A percentile compares a stretch with the other conserved stretches of the same genome.
Conservation (phyloP, 2,113 vertebrate species). For the Rhipidura dahli region DNA sequence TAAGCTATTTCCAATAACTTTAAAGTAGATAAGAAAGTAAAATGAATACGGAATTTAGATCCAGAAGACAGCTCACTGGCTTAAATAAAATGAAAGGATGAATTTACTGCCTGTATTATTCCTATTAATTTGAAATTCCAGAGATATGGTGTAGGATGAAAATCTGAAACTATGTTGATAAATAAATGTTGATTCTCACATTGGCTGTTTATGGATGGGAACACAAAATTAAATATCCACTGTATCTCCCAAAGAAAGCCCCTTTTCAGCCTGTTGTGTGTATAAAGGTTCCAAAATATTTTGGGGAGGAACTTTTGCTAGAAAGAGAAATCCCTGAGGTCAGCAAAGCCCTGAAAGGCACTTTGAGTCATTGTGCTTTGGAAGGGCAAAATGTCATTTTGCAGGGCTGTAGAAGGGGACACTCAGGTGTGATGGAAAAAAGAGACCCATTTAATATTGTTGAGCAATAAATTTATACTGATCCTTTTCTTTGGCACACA, state of each 20-base stretch:
- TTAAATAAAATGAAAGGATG: background rate
- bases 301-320: background rate
- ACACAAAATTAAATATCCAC: conserved; percentile 32
- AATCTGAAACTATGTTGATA: background rate
- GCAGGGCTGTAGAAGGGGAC: background rate
- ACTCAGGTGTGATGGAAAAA: background rate
- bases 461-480: background rate
- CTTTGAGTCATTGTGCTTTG: background rate
- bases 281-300: background rate
- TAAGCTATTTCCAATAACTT: background rate
- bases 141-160: background rate
- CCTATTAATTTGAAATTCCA: conserved; percentile 4
- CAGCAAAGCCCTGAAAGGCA: conserved; percentile 56
- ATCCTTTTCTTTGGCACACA: background rate
- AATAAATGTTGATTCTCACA: background rate
- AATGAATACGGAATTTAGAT: conserved; percentile 1
- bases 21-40: conserved; percentile 2
- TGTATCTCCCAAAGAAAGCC: background rate
- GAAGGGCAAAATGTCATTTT: conserved; percentile 7
- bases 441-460: background rate
- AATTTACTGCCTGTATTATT: background rate
- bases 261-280: conserved; percentile 10
- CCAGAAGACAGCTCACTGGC: background rate
- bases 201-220: conserved; percentile 16
- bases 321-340: conserved; percentile 16